Evolutionary conservation across 2,797 vertebrate genomes (phyloP).

Genomic region (Ctenosaura bakeri): DNA sequence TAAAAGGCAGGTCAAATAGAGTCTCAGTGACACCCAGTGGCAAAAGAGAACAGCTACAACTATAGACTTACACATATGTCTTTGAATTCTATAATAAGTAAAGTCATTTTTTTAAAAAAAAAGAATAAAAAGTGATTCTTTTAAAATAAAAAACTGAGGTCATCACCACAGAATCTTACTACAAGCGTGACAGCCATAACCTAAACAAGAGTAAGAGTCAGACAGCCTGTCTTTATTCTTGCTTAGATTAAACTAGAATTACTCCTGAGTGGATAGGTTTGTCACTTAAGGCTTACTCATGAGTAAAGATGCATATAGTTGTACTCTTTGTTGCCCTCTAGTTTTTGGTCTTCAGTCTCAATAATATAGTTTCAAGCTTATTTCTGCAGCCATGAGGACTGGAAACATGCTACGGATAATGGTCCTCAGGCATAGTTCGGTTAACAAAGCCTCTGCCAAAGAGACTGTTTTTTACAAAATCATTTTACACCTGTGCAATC

Average conservation of each 20-base stretch:
- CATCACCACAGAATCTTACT: neutral
- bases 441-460: too few relatives aligned
- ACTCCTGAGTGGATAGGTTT: neutral
- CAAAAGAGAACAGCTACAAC: conserved; percentile 13
- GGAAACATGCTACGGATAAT: neutral
- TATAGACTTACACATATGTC: neutral
- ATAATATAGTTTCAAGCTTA: neutral
- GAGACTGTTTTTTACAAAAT: too few relatives aligned
- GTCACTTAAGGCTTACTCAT: neutral
- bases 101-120: conserved; percentile 2
- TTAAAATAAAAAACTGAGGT: neutral
- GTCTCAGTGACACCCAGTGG: conserved; percentile 40
- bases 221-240: too few relatives aligned
- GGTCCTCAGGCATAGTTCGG: neutral
- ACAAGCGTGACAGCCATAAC: neutral
- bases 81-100: neutral
- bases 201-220: too few relatives aligned
- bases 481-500: too few relatives aligned
- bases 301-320: neutral
- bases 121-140: neutral
- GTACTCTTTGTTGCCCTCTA: neutral
- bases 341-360: neutral
- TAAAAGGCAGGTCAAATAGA: neutral
- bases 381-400: neutral
- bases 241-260: neutral